These are phyloP conservation scores for Pyrgus malvae DNA, from an alignment of 2,888 invertebrate species.

Conservation along the genomic window DNA sequence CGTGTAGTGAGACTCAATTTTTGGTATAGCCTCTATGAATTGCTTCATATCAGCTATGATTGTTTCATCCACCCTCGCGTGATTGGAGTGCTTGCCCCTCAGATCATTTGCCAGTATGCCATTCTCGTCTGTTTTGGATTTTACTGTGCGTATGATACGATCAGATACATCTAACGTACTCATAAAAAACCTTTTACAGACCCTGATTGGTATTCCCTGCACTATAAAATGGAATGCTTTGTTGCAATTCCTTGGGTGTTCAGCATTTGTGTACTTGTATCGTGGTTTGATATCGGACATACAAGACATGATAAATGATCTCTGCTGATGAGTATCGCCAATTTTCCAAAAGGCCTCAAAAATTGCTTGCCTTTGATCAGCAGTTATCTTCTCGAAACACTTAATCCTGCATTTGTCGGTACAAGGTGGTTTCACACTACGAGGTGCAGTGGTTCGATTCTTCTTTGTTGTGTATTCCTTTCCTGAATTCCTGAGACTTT, in stretches of 20 bases:
- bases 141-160: not conserved
- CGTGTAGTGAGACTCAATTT: slow-evolving; percentile 32
- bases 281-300: slow-evolving; percentile 20
- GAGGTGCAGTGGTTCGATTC: not conserved
- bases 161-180: not conserved
- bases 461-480: not conserved
- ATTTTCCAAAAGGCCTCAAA: slow-evolving; percentile 10
- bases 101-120: slow-evolving; percentile 30
- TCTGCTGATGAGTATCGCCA: slow-evolving; percentile 21
- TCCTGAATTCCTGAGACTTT: not conserved
- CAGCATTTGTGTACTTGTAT: slow-evolving; percentile 30
- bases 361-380: slow-evolving; percentile 8
- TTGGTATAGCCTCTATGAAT: slow-evolving; percentile 33
- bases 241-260: slow-evolving; percentile 24
- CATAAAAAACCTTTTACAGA: slow-evolving; percentile 1
- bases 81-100: slow-evolving; percentile 33
- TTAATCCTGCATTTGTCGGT: slow-evolving; percentile 9
- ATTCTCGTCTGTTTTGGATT: slow-evolving; percentile 9
- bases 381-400: slow-evolving; percentile 27
- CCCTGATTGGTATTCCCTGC: not conserved
- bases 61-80: slow-evolving; percentile 28
- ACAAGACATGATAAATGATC: slow-evolving; percentile 33
- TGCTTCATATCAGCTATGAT: slow-evolving; percentile 28
- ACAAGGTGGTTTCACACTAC: not conserved
- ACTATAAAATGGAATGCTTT: slow-evolving; percentile 29